A percentile compares a stretch with the other conserved stretches of the same genome.
phyloP scores from a whole-genome alignment of 1,140 invertebrate species.

The Micrasema minimum region DNA sequence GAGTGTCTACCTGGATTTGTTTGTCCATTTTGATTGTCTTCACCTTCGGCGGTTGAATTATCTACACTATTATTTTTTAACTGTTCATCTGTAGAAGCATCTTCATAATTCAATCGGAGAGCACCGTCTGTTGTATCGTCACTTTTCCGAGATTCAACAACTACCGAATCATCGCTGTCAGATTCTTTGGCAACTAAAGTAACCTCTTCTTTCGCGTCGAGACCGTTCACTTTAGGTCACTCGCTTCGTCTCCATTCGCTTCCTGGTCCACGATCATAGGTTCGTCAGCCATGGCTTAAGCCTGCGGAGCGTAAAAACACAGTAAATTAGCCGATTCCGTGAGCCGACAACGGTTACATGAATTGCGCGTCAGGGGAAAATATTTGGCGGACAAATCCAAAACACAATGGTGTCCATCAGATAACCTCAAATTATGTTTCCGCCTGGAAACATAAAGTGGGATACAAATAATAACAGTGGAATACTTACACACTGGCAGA shows the following conservation, averaged over 20 bases:
- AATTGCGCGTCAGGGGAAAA: slow-evolving; percentile 46
- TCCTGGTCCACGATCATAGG: slow-evolving; percentile 34
- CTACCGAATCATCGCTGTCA: slow-evolving; percentile 2
- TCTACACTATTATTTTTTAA: slow-evolving; percentile 22
- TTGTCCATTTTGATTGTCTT: slow-evolving; percentile 13
- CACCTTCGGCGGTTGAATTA: slow-evolving; percentile 9
- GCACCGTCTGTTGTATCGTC: slow-evolving; percentile 11
- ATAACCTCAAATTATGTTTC: slow-evolving; percentile 34
- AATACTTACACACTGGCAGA: slow-evolving; percentile 24
- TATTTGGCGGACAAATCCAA: slow-evolving; percentile 42
- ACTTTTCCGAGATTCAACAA: background rate
- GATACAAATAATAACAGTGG: background rate
- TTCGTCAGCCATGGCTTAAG: slow-evolving; percentile 48
- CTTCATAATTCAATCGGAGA: slow-evolving; percentile 23
- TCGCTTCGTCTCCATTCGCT: slow-evolving; percentile 33
- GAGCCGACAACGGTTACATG: slow-evolving; percentile 41
- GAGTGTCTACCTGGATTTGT: slow-evolving; percentile 3
- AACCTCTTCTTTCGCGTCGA: slow-evolving; percentile 27
- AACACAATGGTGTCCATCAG: slow-evolving; percentile 30
- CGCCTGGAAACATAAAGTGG: background rate
- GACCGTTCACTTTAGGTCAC: slow-evolving; percentile 40
- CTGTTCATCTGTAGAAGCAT: slow-evolving; percentile 1
- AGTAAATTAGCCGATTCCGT: slow-evolving; percentile 3
- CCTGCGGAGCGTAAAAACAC: slow-evolving; percentile 17
- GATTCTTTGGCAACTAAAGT: slow-evolving; percentile 23